Evolutionary conservation across 2,797 vertebrate genomes (phyloP).

Genomic region (Coilia nasus): DNA sequence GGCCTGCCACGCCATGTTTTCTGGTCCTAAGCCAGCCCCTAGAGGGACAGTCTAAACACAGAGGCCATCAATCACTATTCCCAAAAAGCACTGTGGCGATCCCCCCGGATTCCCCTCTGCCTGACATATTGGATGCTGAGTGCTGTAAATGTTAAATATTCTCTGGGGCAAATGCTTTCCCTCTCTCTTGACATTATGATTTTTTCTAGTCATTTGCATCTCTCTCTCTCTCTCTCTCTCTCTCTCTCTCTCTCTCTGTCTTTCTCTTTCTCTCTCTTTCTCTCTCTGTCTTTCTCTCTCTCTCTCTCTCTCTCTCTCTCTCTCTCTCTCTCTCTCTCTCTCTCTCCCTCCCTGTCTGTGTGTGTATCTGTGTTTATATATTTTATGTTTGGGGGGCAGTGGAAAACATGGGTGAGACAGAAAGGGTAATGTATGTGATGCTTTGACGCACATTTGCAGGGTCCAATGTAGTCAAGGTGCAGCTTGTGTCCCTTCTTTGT

Average conservation of each 20-base stretch:
- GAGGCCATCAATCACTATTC: constrained; percentile 50
- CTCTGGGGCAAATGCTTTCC: constrained; percentile 21
- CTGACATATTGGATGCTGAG: neutral
- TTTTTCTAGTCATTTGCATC: neutral
- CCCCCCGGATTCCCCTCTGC: constrained; percentile 21
- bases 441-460: constrained; percentile 92
- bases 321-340: neutral
- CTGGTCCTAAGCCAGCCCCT: neutral
- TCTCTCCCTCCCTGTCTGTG: neutral
- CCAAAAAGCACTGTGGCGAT: constrained; percentile 29
- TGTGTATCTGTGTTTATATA: neutral
- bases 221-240: neutral
- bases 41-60: constrained; percentile 39
- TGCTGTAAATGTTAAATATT: constrained; percentile 40
- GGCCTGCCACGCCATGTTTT: constrained; percentile 44
- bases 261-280: neutral
- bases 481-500: constrained; percentile 99
- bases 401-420: neutral
- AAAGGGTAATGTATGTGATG: constrained; percentile 2
- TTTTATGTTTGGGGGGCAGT: neutral
- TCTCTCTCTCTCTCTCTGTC: neutral
- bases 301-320: neutral
- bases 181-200: neutral
- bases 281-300: neutral
- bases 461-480: constrained; percentile 96